phyloP scores from a whole-genome alignment of 2,797 vertebrate species.

The Myotis findleyi region DNA sequence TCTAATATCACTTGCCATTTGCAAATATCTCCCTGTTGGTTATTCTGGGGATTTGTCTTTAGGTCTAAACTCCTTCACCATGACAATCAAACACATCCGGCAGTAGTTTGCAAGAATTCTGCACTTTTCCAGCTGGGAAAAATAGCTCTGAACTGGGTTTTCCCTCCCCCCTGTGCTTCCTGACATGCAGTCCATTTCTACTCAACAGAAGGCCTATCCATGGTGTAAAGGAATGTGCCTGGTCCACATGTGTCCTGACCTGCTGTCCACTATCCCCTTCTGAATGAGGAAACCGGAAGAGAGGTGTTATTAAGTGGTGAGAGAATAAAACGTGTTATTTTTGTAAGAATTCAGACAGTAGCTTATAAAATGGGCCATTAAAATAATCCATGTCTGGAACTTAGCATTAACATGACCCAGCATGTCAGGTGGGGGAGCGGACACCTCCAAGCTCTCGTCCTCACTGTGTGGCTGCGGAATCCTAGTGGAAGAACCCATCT shows the following conservation, averaged over 20 bases:
- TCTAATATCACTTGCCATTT: not conserved
- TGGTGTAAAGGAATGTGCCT: not conserved
- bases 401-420: not conserved
- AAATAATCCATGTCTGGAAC: constrained; percentile 58
- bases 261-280: not conserved
- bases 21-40: not conserved
- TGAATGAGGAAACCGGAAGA: constrained; percentile 1
- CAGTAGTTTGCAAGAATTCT: not conserved
- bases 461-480: not conserved
- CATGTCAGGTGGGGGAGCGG: not conserved
- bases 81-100: not conserved
- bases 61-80: not conserved
- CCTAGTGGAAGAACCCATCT: not conserved
- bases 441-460: not conserved
- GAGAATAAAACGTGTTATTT: constrained; percentile 55
- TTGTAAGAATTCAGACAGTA: constrained; percentile 33
- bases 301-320: constrained; percentile 55
- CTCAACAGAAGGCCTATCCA: not conserved
- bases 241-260: not conserved
- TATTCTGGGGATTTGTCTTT: constrained; percentile 38
- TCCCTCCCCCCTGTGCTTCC: not conserved
- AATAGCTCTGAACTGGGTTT: not conserved
- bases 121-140: not conserved
- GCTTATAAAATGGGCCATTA: constrained; percentile 59
- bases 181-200: not conserved